These are phyloP conservation scores for Melanotaenia maccullochi DNA, from an alignment of 2,797 vertebrate species.

Conservation along the genomic window DNA sequence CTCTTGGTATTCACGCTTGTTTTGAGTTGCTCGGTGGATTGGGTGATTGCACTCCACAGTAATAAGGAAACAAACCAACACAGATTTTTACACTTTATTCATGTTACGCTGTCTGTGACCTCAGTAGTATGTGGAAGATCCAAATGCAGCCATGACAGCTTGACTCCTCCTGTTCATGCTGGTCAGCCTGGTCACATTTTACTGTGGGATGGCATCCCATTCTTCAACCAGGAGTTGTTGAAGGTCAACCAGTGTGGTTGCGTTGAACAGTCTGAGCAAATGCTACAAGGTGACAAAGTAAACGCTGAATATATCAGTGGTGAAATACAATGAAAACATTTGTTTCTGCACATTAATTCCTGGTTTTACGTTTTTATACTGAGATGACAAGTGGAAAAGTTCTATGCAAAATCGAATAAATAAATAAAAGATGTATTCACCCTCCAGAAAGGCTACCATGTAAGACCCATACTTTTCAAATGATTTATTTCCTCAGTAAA, in stretches of 20 bases:
- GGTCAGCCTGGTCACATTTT: neutral
- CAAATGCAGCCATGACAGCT: neutral
- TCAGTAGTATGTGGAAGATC: neutral
- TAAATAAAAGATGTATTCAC: no score
- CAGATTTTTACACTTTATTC: neutral
- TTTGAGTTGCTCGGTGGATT: neutral
- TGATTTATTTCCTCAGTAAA: no score
- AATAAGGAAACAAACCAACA: neutral
- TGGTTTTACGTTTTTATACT: neutral
- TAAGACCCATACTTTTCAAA: no score
- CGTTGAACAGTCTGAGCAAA: neutral
- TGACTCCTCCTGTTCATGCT: neutral
- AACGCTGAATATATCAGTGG: neutral
- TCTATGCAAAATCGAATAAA: neutral
- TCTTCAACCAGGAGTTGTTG: neutral
- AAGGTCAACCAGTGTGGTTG: neutral
- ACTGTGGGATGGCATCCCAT: neutral
- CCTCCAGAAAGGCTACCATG: no score
- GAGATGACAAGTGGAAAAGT: neutral
- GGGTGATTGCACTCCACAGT: neutral
- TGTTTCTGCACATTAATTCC: no score
- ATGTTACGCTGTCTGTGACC: no score
- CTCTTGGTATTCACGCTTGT: neutral
- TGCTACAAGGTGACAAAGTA: neutral
- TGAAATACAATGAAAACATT: neutral